Conservation (phyloP, 2,113 vertebrate genomes). For the Scopus umbretta region DNA sequence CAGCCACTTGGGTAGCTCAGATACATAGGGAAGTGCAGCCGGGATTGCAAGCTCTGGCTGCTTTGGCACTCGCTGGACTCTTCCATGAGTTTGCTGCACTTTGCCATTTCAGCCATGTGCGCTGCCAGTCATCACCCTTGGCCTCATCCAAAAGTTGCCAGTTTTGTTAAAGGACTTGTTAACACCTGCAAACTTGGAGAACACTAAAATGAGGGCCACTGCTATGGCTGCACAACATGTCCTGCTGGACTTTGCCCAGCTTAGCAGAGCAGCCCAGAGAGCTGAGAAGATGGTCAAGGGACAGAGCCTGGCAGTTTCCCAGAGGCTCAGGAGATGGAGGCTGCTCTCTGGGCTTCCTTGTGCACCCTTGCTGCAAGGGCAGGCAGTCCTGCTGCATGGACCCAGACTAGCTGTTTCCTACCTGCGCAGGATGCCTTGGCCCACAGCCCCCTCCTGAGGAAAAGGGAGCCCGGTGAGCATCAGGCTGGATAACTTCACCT, state of each 20-base stretch:
- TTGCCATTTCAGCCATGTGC: fast-evolving
- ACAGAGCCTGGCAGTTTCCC: neutral
- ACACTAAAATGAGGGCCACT: neutral
- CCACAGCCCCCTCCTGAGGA: neutral
- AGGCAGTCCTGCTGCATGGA: neutral
- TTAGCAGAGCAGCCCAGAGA: neutral
- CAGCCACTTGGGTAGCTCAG: neutral
- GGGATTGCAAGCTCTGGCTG: fast-evolving
- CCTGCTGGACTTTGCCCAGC: neutral
- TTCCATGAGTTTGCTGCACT: fast-evolving
- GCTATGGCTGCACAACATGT: neutral
- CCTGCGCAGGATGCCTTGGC: too few relatives aligned
- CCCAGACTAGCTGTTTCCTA: fast-evolving
- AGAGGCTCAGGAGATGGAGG: neutral
- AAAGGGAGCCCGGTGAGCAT: neutral
- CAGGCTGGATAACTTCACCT: neutral
- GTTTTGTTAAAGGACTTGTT: neutral
- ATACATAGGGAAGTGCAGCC: fast-evolving
- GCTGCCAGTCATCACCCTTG: fast-evolving
- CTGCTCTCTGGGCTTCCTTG: neutral
- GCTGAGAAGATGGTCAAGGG: neutral
- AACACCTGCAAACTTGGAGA: neutral
- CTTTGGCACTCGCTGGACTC: neutral
- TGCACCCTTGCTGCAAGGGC: neutral
- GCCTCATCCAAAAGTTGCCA: neutral